These are phyloP conservation scores for Holacanthus passer DNA, from an alignment of 2,113 vertebrate genomes.

Conservation along the genomic window DNA sequence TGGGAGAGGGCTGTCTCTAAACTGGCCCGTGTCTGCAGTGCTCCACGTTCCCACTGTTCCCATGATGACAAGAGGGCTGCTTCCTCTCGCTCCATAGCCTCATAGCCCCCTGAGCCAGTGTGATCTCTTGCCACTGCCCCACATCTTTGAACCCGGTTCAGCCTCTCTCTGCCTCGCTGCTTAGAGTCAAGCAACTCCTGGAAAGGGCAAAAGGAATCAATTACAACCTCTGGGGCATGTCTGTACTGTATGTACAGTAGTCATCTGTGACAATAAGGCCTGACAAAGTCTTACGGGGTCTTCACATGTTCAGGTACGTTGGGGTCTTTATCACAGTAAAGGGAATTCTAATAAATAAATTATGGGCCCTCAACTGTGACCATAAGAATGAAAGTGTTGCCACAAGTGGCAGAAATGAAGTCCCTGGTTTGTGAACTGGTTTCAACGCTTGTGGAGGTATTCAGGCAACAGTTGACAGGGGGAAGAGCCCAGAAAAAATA, in stretches of 20 bases:
- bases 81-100: constrained; percentile 90
- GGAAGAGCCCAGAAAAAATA: background rate
- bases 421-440: background rate
- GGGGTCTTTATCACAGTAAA: too few species aligned
- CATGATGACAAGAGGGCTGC: constrained; percentile 88
- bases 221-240: too few species aligned
- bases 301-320: too few species aligned
- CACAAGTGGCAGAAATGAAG: background rate
- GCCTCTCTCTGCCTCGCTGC: constrained; percentile 88
- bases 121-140: constrained; percentile 86
- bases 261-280: too few species aligned
- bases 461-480: background rate
- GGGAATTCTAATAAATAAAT: too few species aligned
- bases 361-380: background rate
- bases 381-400: background rate
- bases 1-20: constrained; percentile 88
- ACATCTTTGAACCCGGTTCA: constrained; percentile 88
- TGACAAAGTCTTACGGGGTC: too few species aligned
- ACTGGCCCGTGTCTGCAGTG: constrained; percentile 81
- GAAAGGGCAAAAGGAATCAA: constrained; percentile 66
- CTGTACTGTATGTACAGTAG: too few species aligned
- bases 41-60: constrained; percentile 92
- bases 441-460: background rate
- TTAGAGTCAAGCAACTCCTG: constrained; percentile 95
- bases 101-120: constrained; percentile 89